A percentile compares a stretch with the other conserved stretches of the same genome.
These are phyloP conservation scores for Holcopasites calliopsidis DNA, from an alignment of 1,140 invertebrate genomes.

Conservation along the genomic window DNA sequence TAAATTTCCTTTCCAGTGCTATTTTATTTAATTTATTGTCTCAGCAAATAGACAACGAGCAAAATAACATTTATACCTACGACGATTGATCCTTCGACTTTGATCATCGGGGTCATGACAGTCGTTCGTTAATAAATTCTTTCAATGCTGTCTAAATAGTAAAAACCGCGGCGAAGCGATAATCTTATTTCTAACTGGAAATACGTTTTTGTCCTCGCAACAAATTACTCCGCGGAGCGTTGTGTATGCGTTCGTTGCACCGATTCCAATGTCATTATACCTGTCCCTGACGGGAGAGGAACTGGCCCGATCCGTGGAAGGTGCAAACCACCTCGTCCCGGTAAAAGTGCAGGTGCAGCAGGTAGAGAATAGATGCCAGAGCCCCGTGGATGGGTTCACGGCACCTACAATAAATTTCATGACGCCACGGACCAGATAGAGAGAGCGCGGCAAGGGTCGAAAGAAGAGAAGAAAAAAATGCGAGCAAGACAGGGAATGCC, in stretches of 20 bases:
- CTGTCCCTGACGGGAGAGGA: constrained; percentile 21
- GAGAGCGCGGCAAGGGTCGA: neutral
- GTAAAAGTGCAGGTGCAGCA: constrained; percentile 51
- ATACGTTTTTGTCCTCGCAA: constrained; percentile 14
- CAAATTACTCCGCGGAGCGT: neutral
- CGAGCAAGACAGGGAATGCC: neutral
- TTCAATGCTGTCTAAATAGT: neutral
- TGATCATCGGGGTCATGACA: neutral
- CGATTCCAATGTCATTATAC: constrained; percentile 34
- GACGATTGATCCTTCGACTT: too few species aligned
- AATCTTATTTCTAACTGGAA: neutral
- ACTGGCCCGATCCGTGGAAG: constrained; percentile 13
- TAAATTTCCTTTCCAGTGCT: too few species aligned
- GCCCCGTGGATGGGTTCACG: constrained; percentile 32
- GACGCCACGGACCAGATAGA: constrained; percentile 34
- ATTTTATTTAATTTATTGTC: too few species aligned
- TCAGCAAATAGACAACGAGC: too few species aligned
- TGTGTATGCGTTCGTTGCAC: constrained; percentile 14
- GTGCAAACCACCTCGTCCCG: constrained; percentile 10
- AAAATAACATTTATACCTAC: too few species aligned
- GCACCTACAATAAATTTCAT: constrained; percentile 49
- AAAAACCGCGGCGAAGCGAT: neutral
- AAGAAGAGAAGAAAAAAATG: neutral
- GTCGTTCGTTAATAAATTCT: constrained; percentile 21
- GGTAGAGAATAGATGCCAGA: constrained; percentile 43